Evolutionary conservation across 2,888 invertebrate species (phyloP), one percentile per base, ranked within the genome.

Genomic region (Neocrepidodera transversa): DNA sequence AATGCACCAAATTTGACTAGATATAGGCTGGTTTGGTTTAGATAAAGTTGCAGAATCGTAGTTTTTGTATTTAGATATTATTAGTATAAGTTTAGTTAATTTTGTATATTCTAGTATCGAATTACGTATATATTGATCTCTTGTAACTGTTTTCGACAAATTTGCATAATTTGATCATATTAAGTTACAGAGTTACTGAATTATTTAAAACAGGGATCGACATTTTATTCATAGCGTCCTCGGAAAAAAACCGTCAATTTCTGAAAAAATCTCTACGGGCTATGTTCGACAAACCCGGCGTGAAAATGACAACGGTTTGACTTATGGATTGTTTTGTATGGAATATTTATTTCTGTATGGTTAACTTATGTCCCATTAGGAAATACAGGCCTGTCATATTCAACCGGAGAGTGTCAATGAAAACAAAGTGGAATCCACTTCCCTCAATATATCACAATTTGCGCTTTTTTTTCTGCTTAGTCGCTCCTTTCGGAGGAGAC

Each of bases 391-490:
- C 51, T 58, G 54, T 35, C 55, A 48, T 48, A 62, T 53, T 55
- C 51, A n/a, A 58, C 52, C 55, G 28, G 55, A 50, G 53, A 55
- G 62, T 62, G 58, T 62, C 62, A 51, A 62, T 62, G 54, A 48
- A 58, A 53, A 62, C 58, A 42, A 55, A 62, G 53, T 49, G 62
- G 48, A 48, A 42, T 55, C 58, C 54, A 62, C 52, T 58, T 49
- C 49, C 49, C 18, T 14, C 55, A 38, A 62, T 62, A 62, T 62
- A 62, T 62, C 62, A 62, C 51, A 62, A 62, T 62, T 62, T 62
- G 50, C 42, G 54, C 50, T 62, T 62, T 61, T n/a, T n/a, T n/a
- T 62, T 48, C 23, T 55, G 55, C 35, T 51, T 48, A 13, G 20
- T 32, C 43, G 54, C 50, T 36, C 58, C 45, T 48, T 38, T 53